Base-by-base conservation (phyloP, 2,797 vertebrate genomes). In the Semotilus atromaculatus region DNA sequence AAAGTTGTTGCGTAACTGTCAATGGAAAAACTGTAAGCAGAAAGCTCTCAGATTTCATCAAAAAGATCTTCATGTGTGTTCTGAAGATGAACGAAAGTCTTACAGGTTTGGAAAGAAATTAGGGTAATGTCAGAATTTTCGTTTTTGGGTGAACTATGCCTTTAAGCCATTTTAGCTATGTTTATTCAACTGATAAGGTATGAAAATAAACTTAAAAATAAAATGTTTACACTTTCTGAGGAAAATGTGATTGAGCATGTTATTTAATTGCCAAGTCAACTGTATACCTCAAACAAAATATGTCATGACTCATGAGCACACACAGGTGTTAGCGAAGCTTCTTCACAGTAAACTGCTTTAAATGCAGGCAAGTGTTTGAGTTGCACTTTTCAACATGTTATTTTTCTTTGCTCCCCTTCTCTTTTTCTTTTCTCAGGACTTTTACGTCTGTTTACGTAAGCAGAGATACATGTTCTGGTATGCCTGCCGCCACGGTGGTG, bases 361-460 rank as follows among this genome's bases (percentile, higher is more conserved):
- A 91, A 94, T 94, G 91, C 90, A 90, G 93, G 93, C 87, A 86
- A 91, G 88, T 92, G 91, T 87, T 88, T 92, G 90, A 91, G 92
- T 91, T 88, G 85, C 88, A 83, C 71, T 84, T 79, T 88, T 91
- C 91, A 91, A 80, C 91, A 91, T 88, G 82, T 86, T 85, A 85
- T 88, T 87, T 91, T 90, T 88, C 85, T 86, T 45, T 89, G 85
- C 36, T 40, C 55, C 8, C 23, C 5, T 18, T 40, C 74, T 58
- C 38, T 21, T 38, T 26, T 60, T 26, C 72, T 53, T 88, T 90
- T 89, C 87, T 85, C 86, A 1, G 64, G 86, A 80, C 90, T 92
- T 91, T 89, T 91, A 92, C 89, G 67, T 89, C 89, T 90, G 90
- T 94, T 94, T 94, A 94, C 91, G 94, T 89, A 90, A 90, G 90